Conservation (phyloP, 2,888 invertebrate genomes). For the Dysmachus trigonus region DNA sequence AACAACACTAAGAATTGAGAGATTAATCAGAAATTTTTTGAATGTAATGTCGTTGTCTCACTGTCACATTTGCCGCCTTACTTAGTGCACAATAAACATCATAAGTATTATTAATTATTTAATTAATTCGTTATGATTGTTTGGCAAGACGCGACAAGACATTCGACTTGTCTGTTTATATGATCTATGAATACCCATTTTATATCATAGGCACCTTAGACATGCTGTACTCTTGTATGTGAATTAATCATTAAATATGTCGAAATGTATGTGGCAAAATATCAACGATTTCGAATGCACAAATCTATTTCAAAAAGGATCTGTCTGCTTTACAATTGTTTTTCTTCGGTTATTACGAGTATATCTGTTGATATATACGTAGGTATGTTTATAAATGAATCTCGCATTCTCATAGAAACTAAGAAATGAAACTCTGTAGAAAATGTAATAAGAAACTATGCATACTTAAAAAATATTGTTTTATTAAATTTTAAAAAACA, state of each 20-base stretch:
- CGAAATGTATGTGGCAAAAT: neutral
- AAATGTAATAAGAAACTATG: too few species aligned
- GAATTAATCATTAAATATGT: neutral
- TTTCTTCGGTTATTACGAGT: neutral
- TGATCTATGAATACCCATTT: neutral
- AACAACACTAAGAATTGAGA: neutral
- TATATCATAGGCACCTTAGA: neutral
- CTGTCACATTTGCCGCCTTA: neutral
- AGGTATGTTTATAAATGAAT: too few species aligned
- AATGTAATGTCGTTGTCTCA: neutral
- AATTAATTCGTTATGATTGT: constrained; percentile 19
- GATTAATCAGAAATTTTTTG: neutral
- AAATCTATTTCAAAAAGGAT: neutral
- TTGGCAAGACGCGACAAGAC: constrained; percentile 1
- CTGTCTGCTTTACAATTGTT: neutral
- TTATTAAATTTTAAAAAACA: too few species aligned
- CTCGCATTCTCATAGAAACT: neutral
- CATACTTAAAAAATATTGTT: too few species aligned
- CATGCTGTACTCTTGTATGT: neutral
- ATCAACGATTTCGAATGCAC: neutral
- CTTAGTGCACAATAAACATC: neutral
- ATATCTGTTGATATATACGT: too few species aligned
- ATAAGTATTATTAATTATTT: neutral
- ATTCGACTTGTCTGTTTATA: neutral
- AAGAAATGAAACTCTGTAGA: too few species aligned